These are phyloP conservation scores for Smittia aterrima DNA, from an alignment of 2,888 invertebrate genomes.

Conservation along the genomic window DNA sequence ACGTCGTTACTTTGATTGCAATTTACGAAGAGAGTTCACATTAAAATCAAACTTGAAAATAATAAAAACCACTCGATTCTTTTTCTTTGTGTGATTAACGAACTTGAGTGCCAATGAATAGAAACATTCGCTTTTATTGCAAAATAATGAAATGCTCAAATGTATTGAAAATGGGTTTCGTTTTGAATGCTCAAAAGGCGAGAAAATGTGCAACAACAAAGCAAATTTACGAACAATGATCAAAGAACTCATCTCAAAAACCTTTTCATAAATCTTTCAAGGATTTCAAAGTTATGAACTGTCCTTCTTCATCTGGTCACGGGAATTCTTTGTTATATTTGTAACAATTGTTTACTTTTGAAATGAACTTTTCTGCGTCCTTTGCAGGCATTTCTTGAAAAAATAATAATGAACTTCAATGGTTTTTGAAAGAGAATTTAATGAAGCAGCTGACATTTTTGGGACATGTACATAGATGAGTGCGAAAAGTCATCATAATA, in stretches of 20 bases:
- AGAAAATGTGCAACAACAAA: constrained; percentile 20
- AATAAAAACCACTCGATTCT: constrained; percentile 39
- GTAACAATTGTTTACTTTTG: constrained; percentile 10
- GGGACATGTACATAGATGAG: not conserved
- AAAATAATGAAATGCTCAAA: constrained; percentile 40
- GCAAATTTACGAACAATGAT: not conserved
- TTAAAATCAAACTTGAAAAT: constrained; percentile 26
- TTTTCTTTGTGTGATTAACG: constrained; percentile 23
- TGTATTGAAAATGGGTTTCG: not conserved
- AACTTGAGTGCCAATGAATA: constrained; percentile 2
- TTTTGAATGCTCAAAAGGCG: not conserved
- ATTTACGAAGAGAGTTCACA: constrained; percentile 37
- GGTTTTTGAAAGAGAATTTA: not conserved
- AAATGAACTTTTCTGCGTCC: constrained; percentile 18
- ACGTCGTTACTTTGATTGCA: constrained; percentile 34
- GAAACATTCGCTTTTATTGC: constrained; percentile 37
- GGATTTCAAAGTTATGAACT: constrained; percentile 38
- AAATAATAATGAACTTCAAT: constrained; percentile 21
- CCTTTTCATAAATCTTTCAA: not conserved
- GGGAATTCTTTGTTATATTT: constrained; percentile 12
- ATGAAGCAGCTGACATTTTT: not conserved
- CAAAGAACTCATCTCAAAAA: not conserved
- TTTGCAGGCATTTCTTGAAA: constrained; percentile 16
- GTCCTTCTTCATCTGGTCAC: constrained; percentile 6
- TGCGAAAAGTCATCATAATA: not conserved